Conservation (phyloP, 2,888 invertebrate species). For the Arge pagana region DNA sequence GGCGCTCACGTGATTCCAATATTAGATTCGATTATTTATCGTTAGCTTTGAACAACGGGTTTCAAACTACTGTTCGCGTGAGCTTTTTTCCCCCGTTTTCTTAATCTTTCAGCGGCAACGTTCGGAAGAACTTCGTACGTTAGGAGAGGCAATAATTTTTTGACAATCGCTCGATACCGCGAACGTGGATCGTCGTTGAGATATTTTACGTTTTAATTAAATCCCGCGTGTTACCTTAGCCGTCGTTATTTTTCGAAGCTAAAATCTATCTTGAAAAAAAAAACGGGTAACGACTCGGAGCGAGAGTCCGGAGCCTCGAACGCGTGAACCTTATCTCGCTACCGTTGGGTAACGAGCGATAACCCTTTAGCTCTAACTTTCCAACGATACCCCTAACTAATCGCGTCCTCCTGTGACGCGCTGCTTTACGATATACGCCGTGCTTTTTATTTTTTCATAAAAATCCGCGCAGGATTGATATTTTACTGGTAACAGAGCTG, state of each 20-base stretch:
- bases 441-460: slow-evolving; percentile 3
- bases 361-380: slow-evolving; percentile 16
- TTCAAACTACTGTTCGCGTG: neutral
- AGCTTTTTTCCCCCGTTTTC: neutral
- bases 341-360: slow-evolving; percentile 17
- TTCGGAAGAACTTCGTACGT: too few species aligned
- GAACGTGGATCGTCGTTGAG: too few species aligned
- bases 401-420: slow-evolving; percentile 5
- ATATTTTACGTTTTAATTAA: too few species aligned
- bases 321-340: slow-evolving; percentile 18
- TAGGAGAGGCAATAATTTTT: too few species aligned
- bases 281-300: neutral
- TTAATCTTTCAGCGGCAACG: too few species aligned
- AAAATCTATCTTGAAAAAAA: too few species aligned
- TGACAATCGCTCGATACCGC: too few species aligned
- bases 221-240: too few species aligned
- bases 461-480: slow-evolving; percentile 24
- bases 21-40: slow-evolving; percentile 5
- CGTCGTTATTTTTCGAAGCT: too few species aligned
- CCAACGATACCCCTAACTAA: slow-evolving; percentile 20
- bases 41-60: slow-evolving; percentile 1
- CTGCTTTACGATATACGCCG: neutral
- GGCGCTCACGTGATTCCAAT: slow-evolving; percentile 1
- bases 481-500: slow-evolving; percentile 38
- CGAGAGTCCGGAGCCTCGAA: slow-evolving; percentile 1